phyloP scores from a whole-genome alignment of 2,113 vertebrate genomes.

The Phalacrocorax aristotelis region DNA sequence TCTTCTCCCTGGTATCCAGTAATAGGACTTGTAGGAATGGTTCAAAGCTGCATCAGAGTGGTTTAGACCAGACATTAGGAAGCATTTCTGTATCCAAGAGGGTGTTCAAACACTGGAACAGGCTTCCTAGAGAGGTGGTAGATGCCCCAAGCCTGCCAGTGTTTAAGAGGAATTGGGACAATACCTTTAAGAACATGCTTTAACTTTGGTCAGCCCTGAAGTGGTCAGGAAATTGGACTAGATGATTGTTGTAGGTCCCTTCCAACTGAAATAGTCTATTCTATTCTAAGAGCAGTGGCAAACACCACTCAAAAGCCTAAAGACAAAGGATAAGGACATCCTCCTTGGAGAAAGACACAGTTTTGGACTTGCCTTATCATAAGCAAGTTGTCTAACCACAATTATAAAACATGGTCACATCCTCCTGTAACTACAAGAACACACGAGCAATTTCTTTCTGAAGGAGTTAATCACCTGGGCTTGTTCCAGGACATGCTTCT shows the following conservation, averaged over 20 bases:
- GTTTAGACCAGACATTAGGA: background rate
- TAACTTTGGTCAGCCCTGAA: background rate
- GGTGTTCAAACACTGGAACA: background rate
- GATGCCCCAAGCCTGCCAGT: background rate
- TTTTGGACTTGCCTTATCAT: background rate
- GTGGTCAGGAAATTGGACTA: background rate
- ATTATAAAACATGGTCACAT: background rate
- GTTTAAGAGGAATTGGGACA: background rate
- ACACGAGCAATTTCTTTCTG: background rate
- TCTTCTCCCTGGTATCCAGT: too few relatives aligned
- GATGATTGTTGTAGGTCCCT: background rate
- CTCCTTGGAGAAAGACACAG: background rate
- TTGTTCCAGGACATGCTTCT: background rate
- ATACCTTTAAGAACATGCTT: background rate
- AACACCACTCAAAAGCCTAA: background rate
- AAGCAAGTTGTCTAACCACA: background rate
- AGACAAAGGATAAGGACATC: background rate
- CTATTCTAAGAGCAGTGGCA: background rate
- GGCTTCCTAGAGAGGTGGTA: background rate
- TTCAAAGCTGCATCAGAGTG: background rate
- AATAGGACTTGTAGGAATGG: too few relatives aligned
- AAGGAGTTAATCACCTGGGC: background rate
- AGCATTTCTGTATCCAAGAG: background rate
- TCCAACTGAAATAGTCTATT: background rate
- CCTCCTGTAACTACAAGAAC: background rate